Conservation (phyloP, 2,113 vertebrate species). For the Riparia riparia region DNA sequence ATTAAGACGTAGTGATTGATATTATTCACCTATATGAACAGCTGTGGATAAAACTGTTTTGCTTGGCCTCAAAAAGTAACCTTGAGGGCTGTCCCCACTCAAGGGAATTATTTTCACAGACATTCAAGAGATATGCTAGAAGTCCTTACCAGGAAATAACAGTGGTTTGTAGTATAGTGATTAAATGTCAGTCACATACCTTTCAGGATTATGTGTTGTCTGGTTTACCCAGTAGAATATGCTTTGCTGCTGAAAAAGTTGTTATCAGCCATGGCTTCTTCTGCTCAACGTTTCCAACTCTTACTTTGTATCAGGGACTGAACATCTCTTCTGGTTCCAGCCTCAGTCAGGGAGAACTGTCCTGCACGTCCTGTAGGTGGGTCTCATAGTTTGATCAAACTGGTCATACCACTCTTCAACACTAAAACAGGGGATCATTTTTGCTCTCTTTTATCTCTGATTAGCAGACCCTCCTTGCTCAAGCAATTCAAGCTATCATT, state of each 20-base stretch:
- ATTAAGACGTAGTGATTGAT: neutral
- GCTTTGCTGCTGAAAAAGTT: neutral
- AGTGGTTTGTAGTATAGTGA: neutral
- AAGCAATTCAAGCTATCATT: neutral
- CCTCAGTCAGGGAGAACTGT: neutral
- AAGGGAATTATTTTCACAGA: neutral
- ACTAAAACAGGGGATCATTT: neutral
- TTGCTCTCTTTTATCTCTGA: neutral
- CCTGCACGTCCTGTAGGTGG: accelerated
- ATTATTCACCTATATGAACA: neutral
- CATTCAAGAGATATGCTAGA: neutral
- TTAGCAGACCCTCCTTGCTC: neutral
- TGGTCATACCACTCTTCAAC: accelerated
- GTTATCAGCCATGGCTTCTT: neutral
- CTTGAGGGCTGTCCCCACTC: neutral
- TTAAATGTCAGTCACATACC: neutral
- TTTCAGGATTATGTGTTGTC: neutral
- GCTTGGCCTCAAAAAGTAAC: accelerated
- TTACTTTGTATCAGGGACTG: neutral
- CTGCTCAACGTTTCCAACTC: neutral
- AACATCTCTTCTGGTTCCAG: neutral
- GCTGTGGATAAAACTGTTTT: neutral
- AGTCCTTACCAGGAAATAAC: neutral
- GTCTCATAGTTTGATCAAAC: neutral
- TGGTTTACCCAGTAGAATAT: neutral